These are phyloP conservation scores for Gryon sp. DNA, from an alignment of 1,140 invertebrate genomes.

Conservation along the genomic window DNA sequence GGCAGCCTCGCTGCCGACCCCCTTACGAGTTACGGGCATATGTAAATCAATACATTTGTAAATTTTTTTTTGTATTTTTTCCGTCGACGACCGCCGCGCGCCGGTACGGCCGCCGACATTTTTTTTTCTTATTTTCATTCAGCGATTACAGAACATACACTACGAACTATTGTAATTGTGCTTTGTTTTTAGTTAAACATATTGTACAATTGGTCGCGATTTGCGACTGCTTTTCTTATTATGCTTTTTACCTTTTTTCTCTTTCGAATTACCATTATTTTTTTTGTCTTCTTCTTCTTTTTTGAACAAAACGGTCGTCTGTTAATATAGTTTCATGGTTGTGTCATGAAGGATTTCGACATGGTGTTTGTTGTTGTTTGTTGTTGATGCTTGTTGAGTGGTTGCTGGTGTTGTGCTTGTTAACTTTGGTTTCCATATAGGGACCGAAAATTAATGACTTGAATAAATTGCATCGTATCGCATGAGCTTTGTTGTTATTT, in stretches of 20 bases:
- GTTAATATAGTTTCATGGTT: constrained; percentile 74
- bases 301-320: constrained; percentile 71
- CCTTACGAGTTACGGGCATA: constrained; percentile 80
- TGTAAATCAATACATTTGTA: constrained; percentile 81
- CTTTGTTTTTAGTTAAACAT: constrained; percentile 72
- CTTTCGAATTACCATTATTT: constrained; percentile 25
- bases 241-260: constrained; percentile 14
- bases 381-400: constrained; percentile 66
- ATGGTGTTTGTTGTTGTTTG: constrained; percentile 67
- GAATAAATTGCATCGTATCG: constrained; percentile 55
- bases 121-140: constrained; percentile 75
- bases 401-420: constrained; percentile 63
- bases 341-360: constrained; percentile 73
- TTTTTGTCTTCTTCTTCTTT: constrained; percentile 44
- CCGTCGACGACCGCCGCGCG: constrained; percentile 63
- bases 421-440: constrained; percentile 69
- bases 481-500: constrained; percentile 24
- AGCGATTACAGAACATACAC: constrained; percentile 80
- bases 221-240: constrained; percentile 26
- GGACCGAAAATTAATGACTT: constrained; percentile 61
- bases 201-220: constrained; percentile 73
- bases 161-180: constrained; percentile 80
- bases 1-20: constrained; percentile 70
- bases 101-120: constrained; percentile 58
- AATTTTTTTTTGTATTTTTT: constrained; percentile 78